Percentiles rank a stretch among this genome's conserved stretches.
Evolutionary conservation across 2,113 vertebrate genomes (phyloP).

Genomic region (Plotosus lineatus): DNA sequence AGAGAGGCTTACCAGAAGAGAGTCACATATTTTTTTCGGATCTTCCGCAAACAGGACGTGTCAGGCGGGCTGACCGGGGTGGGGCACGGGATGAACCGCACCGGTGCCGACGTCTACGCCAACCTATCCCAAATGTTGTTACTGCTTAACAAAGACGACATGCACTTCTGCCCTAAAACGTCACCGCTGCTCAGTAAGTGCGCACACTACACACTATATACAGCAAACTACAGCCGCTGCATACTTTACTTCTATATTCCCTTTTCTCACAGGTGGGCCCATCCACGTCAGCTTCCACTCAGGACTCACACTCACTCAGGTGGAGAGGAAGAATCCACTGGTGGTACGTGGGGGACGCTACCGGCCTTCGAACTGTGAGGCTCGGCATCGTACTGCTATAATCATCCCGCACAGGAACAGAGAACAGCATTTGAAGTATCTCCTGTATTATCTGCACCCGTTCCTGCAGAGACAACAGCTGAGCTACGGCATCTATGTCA

Average conservation of each 20-base stretch:
- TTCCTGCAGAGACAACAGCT: slow-evolving; percentile 81
- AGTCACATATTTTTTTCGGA: slow-evolving; percentile 73
- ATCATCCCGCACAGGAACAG: slow-evolving; percentile 78
- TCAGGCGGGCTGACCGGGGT: neutral
- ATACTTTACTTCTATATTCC: neutral
- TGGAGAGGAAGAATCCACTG: slow-evolving; percentile 72
- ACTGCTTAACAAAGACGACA: slow-evolving; percentile 51
- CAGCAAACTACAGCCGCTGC: neutral
- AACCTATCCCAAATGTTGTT: slow-evolving; percentile 70
- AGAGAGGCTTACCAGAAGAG: slow-evolving; percentile 72
- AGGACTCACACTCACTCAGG: slow-evolving; percentile 66
- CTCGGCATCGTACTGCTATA: slow-evolving; percentile 72
- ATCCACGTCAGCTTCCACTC: slow-evolving; percentile 75
- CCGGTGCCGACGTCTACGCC: slow-evolving; percentile 67
- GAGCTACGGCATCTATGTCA: slow-evolving; percentile 76
- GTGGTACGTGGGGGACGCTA: slow-evolving; percentile 77
- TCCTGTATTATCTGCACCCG: slow-evolving; percentile 79
- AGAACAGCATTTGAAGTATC: slow-evolving; percentile 74
- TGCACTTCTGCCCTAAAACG: slow-evolving; percentile 71
- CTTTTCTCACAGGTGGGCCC: slow-evolving; percentile 67
- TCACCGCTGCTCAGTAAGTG: slow-evolving; percentile 76
- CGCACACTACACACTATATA: neutral
- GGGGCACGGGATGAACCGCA: slow-evolving; percentile 59
- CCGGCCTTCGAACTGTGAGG: slow-evolving; percentile 73
- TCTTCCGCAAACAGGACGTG: slow-evolving; percentile 69